Evolutionary conservation across 2,797 vertebrate genomes (phyloP), one percentile per base, ranked within the genome.

Genomic region (Chanos chanos): DNA sequence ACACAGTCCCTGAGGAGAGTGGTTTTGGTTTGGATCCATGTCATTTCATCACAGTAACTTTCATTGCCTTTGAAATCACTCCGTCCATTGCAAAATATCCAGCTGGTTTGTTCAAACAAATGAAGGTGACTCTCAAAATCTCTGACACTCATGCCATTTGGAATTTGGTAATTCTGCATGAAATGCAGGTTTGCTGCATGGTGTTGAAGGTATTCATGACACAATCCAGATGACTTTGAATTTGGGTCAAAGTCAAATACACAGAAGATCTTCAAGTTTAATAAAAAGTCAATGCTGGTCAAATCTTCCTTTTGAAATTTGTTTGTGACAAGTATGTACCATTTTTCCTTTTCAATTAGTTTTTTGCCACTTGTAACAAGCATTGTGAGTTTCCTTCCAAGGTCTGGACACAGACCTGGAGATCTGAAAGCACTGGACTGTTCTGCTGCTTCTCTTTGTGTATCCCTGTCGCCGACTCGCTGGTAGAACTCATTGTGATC

Each of bases 51-150:
- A 76, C 84, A 91, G n/a, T 75, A 1, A 6, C 45, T 9, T 59
- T 90, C 90, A 25, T 73, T 79, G 12, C 92, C 92, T 9, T 41
- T 84, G 51, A 79, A 93, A 58, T 93, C 87, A 7, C 37, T 85
- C 0, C 87, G 83, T 0, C 92, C 92, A 21, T 93, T 90, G 67
- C 92, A 93, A 81, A 94, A 93, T 70, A 93, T 87, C 92, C 92
- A 94, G 66, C 90, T 93, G 18, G 78, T 86, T 57, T 92, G 90
- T 4, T 90, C 89, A 48, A 93, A 93, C 2, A 93, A 77, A 61
- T 74, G 76, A 31, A 88, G 53, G 0, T 74, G 67, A 56, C 68
- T 89, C 54, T 75, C 83, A 30, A 85, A 61, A 4, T 88, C 77
- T 24, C 73, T 59, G 34, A 76, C 79, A 33, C 7, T 85, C 50